These are phyloP conservation scores for Phragmatobia fuliginosa DNA, from an alignment of 2,888 invertebrate genomes.

Conservation along the genomic window DNA sequence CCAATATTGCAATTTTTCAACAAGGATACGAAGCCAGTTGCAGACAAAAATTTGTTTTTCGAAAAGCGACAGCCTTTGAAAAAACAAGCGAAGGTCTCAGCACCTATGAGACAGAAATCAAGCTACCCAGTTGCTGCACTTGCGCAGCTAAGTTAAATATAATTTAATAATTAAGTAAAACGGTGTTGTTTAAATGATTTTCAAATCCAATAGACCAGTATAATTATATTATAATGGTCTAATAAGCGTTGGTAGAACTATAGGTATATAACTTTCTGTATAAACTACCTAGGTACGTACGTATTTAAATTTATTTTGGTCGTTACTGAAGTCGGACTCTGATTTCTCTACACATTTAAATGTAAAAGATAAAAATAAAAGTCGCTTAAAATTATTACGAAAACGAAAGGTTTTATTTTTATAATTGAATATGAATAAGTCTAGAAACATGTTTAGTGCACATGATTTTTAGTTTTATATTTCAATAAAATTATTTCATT, in stretches of 20 bases:
- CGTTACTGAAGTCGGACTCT: not conserved
- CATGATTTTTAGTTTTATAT: too few species aligned
- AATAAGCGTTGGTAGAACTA: not conserved
- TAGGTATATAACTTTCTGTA: not conserved
- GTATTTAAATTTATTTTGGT: not conserved
- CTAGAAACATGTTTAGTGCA: too few species aligned
- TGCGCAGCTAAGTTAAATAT: conserved; percentile 69
- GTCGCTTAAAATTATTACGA: too few species aligned
- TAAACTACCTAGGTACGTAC: not conserved
- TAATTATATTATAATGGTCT: not conserved
- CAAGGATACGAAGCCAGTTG: conserved; percentile 83
- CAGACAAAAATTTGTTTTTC: conserved; percentile 86
- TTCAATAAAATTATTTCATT: not conserved
- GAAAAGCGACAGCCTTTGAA: conserved; percentile 83
- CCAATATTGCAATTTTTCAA: conserved; percentile 76
- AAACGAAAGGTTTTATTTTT: not conserved
- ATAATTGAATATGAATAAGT: not conserved
- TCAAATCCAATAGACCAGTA: conserved; percentile 1
- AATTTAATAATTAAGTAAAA: conserved; percentile 2
- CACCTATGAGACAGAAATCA: conserved; percentile 78
- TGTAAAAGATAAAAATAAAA: not conserved
- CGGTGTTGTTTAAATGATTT: conserved; percentile 6
- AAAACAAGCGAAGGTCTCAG: conserved; percentile 57
- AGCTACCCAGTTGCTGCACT: conserved; percentile 92
- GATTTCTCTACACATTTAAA: not conserved